Evolutionary conservation across 2,888 invertebrate species (phyloP), one percentile per base, ranked within the genome.

Genomic region (Andrena marginata): DNA sequence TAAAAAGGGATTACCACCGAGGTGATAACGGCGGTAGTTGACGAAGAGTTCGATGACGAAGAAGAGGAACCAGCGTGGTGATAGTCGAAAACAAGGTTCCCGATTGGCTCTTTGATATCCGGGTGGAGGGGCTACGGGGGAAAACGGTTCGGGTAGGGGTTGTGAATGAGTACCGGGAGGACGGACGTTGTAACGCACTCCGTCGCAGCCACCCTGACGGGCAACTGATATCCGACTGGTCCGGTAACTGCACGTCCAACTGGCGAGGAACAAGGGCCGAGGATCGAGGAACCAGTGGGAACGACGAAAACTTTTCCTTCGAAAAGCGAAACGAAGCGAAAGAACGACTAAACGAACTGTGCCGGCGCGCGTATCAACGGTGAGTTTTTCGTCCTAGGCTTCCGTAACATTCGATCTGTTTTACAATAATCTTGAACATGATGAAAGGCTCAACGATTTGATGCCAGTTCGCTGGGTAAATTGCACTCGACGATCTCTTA

Each of bases 161-260:
- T 91, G 92, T 92, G 91, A 92, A 92, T 91, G 91, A 92, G 89
- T 91, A 92, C 89, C 89, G 89, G 84, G 89, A 90, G 89, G 87
- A 84, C 76, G 84, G 86, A 85, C 89, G 87, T 87, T 87, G 85
- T 80, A 85, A 89, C 90, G 91, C 93, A 93, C 89, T 93, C 90
- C 89, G 89, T 89, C 90, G 86, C 86, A 87, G 81, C 82, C 87
- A 87, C 85, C 89, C 89, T 73, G 84, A 78, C 84, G 78, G 81
- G 74, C 68, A 86, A 85, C 89, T 78, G 80, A 82, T 72, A 78
- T 77, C 76, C 71, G 26, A 68, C 56, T 35, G 73, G 73, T 74
- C 56, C 77, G 76, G 20, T 56, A 62, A 49, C 35, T 35, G 76
- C 72, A 65, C 42, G 62, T 23, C 56, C 59, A 71, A 49, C 26